Percentiles rank a stretch among this genome's conserved stretches.
Evolutionary conservation across 2,888 invertebrate genomes (phyloP).

Genomic region (Drosophila subquinaria): DNA sequence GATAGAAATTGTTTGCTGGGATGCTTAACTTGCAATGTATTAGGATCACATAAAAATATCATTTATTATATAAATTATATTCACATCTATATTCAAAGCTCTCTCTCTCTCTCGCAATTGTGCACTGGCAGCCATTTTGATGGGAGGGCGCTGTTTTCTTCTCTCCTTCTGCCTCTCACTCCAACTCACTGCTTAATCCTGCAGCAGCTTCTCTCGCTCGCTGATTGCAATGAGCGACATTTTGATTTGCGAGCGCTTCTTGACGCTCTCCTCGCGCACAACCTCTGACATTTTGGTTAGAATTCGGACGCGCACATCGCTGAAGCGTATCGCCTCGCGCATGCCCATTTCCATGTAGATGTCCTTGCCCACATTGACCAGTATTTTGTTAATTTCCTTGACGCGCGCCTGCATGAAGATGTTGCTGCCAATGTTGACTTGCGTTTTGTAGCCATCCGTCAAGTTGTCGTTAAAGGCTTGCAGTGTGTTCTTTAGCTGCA

Average conservation of each 20-base stretch:
- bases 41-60: neutral
- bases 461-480: slow-evolving; percentile 88
- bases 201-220: slow-evolving; percentile 86
- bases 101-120: neutral
- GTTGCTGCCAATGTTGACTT: slow-evolving; percentile 93
- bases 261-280: slow-evolving; percentile 89
- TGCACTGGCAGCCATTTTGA: no score
- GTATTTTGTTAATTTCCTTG: slow-evolving; percentile 88
- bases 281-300: slow-evolving; percentile 88
- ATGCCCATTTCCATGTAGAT: slow-evolving; percentile 90
- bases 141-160: neutral
- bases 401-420: slow-evolving; percentile 91
- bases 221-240: slow-evolving; percentile 90
- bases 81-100: neutral
- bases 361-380: slow-evolving; percentile 91
- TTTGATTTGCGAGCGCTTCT: slow-evolving; percentile 92
- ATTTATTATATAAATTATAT: neutral
- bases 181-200: neutral
- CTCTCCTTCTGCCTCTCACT: neutral
- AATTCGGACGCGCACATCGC: slow-evolving; percentile 89
- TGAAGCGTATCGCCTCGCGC: slow-evolving; percentile 90
- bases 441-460: slow-evolving; percentile 88
- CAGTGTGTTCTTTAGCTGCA: slow-evolving; percentile 90
- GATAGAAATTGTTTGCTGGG: no score
- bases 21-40: neutral